Evolutionary conservation across 2,797 vertebrate species (phyloP).

Genomic region (Myotis daubentonii): DNA sequence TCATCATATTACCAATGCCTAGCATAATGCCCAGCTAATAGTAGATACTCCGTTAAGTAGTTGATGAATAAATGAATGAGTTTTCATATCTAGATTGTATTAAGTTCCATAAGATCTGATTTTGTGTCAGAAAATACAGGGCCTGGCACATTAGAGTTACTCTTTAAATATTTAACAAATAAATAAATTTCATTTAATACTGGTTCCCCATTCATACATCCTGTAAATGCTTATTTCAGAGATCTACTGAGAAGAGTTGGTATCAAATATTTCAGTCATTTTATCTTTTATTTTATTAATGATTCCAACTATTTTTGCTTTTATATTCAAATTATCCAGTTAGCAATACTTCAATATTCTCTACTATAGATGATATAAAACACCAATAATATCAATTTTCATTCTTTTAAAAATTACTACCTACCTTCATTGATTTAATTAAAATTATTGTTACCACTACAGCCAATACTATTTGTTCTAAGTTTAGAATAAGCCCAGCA

Average conservation of each 20-base stretch:
- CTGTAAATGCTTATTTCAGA: not conserved
- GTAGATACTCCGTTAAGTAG: not conserved
- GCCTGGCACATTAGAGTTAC: not conserved
- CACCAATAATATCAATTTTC: not conserved
- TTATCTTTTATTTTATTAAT: not conserved
- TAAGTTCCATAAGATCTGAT: not conserved
- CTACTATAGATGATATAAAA: not conserved
- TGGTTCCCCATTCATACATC: not conserved
- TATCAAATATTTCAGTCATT: not conserved
- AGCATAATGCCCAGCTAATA: not conserved
- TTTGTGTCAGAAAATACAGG: constrained; percentile 26
- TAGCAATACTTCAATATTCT: constrained; percentile 31
- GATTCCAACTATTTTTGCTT: not conserved
- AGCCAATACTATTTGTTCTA: not conserved
- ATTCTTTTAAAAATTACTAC: not conserved
- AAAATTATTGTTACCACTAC: not conserved
- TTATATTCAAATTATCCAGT: constrained; percentile 16
- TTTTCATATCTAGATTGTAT: not conserved
- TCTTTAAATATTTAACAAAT: constrained; percentile 48
- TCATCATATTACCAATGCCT: not conserved
- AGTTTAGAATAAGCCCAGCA: not conserved
- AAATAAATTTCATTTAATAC: constrained; percentile 20
- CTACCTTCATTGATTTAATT: not conserved
- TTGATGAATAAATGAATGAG: not conserved
- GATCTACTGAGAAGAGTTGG: not conserved